Evolutionary conservation across 2,797 vertebrate species (phyloP), one percentile per base, ranked within the genome.

Genomic region (Sebastes melanostomus): DNA sequence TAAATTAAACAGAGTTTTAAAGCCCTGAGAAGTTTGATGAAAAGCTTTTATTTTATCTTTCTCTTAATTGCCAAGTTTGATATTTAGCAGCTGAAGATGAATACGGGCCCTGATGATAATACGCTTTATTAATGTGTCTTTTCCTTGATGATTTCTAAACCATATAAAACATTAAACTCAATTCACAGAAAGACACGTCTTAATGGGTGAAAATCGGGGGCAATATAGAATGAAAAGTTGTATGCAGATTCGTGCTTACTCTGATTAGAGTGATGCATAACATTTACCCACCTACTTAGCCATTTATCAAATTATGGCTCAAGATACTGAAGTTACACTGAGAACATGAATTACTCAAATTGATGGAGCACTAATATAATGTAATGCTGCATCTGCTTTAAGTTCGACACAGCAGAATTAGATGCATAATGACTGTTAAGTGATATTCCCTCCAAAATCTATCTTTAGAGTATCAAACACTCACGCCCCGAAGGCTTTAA

Each of bases 261-360:
- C 6, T 58, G 18, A 72, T 71, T n/a, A 25, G 36, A 77, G 6
- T 27, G 62, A 78, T 38, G 36, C 59, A 69, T 60, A 11, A 76
- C 59, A 72, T 66, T 1, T 32, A 69, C 32, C 54, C 2, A 3
- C 56, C 59, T 30, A 8, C 50, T 59, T 38, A n/a, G 29, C 22
- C 24, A 30, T 82, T 78, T 75, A 71, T 80, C 50, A 80, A 46
- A 85, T 71, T 76, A 50, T n/a, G 16, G 32, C 66, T 54, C 50
- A 30, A 38, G 63, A 78, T 46, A 54, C 59, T 38, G 20, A 73
- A 14, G 25, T 65, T 46, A 18, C 20, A 67, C 25, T 46, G 36
- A 79, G 4, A 76, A 75, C 22, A n/a, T 29, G 32, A 20, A 77
- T 71, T 8, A 25, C 24, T 34, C 72, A 72, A 80, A 78, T 50